Conservation (phyloP, 2,888 invertebrate genomes). For the Lasiommata megera region DNA sequence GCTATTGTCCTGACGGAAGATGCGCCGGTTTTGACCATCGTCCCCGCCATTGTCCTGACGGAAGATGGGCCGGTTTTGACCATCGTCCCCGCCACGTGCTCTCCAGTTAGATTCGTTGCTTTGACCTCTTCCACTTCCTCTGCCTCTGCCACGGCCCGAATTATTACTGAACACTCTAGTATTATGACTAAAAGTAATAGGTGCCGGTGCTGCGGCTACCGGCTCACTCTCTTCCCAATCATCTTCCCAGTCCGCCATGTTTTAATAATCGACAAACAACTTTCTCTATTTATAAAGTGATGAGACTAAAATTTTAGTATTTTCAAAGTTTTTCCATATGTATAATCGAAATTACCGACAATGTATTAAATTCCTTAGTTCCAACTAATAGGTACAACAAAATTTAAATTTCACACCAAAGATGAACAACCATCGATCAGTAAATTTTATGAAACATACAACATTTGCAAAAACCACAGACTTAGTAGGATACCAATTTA, state of each 20-base stretch:
- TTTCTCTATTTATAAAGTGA: too few relatives aligned
- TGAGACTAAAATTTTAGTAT: too few relatives aligned
- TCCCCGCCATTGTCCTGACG: conserved; percentile 43
- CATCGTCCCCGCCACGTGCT: conserved; percentile 40
- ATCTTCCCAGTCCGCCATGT: conserved; percentile 58
- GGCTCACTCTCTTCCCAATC: conserved; percentile 53
- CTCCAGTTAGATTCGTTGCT: conserved; percentile 56
- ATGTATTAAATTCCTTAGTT: too few relatives aligned
- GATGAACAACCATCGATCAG: too few relatives aligned
- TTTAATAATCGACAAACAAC: neutral
- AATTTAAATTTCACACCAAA: too few relatives aligned
- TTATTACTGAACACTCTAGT: conserved; percentile 49
- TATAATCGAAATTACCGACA: too few relatives aligned
- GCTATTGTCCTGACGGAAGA: conserved; percentile 42
- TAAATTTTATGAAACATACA: too few relatives aligned
- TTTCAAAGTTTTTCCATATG: too few relatives aligned
- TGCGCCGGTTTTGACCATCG: too few relatives aligned
- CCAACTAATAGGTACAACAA: too few relatives aligned
- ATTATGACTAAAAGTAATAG: conserved; percentile 38
- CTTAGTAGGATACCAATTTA: too few relatives aligned
- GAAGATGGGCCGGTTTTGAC: conserved; percentile 40
- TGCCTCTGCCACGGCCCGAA: conserved; percentile 39
- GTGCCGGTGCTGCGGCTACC: conserved; percentile 35
- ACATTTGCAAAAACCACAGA: too few relatives aligned
- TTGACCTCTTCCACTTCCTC: conserved; percentile 39